Base-by-base conservation (phyloP, 2,888 invertebrate genomes). In the Drosophila lutescens region DNA sequence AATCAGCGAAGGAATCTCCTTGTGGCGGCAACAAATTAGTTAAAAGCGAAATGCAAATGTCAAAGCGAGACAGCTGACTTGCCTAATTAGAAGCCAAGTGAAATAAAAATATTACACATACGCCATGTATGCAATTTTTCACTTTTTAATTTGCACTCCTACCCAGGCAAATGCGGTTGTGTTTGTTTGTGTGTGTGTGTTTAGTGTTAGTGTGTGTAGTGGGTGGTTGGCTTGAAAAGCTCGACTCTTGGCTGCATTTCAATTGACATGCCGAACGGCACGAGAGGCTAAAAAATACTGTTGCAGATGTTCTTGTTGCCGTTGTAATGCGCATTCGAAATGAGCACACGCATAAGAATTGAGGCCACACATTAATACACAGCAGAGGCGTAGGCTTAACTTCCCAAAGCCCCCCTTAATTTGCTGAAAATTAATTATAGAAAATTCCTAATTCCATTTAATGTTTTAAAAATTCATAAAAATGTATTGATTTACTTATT, bases 21-120 rank as follows among this genome's bases (percentile, higher is more conserved):
- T 54, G 44, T 34, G 60, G 32, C 49, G 50, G 20, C 69, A 70
- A 68, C 80, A 86, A 88, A 83, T 83, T 88, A 88, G 88, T 88
- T 78, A 80, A 79, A 73, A 81, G 79, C 86, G 62, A 79, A 86
- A 77, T 74, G 79, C 59, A 78, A 74, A 84, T 74, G 56, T 26
- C 43, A 73, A 57, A 67, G 54, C n/a, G 15, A 13, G 49, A 76
- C 70, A 77, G 70, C 73, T 75, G 80, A 79, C 88, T 77, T 80
- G 83, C 83, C 83, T 84, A 84, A 84, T 84, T 84, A 84, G 86
- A 69, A 84, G 81, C 73, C 83, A 88, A 84, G 83, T 88, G 86
- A 80, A 84, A 84, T 88, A 88, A 84, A 84, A 84, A 84, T 84
- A 84, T 88, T 86, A 86, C 88, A 80, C 84, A 88, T 88, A 83